Evolutionary conservation across 1,140 invertebrate genomes (phyloP).

Genomic region (Neocloeon triangulifer): DNA sequence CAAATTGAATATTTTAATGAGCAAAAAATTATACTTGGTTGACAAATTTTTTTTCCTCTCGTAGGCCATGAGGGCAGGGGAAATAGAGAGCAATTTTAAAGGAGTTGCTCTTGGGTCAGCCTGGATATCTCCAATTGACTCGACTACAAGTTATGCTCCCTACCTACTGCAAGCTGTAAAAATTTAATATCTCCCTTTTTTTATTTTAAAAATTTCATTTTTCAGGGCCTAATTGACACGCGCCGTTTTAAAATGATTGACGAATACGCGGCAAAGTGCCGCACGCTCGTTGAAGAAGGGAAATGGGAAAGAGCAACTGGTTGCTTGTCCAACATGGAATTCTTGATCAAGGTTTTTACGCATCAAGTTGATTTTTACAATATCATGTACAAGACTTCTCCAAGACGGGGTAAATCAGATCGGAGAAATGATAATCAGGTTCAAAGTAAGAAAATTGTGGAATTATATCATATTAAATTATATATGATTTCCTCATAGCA

Average conservation of each 20-base stretch:
- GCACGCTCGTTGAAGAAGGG: constrained; percentile 15
- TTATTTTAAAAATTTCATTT: too few species aligned
- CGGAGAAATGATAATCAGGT: too few species aligned
- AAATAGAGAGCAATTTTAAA: constrained; percentile 42
- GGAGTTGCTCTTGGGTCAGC: constrained; percentile 64
- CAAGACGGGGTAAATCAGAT: too few species aligned
- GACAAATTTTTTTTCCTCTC: too few species aligned
- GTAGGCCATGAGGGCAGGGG: constrained; percentile 37
- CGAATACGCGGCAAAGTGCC: constrained; percentile 13
- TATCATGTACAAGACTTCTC: constrained; percentile 29
- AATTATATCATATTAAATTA: too few species aligned
- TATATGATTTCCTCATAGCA: too few species aligned
- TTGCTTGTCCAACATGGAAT: constrained; percentile 37
- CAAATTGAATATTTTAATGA: too few species aligned
- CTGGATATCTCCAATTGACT: constrained; percentile 68
- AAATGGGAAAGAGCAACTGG: constrained; percentile 32
- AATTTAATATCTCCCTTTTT: too few species aligned
- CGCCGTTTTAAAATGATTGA: constrained; percentile 16
- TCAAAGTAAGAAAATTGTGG: too few species aligned
- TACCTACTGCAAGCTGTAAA: constrained; percentile 43
- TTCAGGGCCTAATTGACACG: constrained; percentile 27
- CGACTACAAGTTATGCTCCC: constrained; percentile 54
- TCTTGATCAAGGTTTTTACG: constrained; percentile 26
- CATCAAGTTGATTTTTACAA: constrained; percentile 59
- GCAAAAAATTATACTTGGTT: too few species aligned